These are phyloP conservation scores for Trissolcus japonicus DNA, from an alignment of 2,888 invertebrate species.

Conservation along the genomic window DNA sequence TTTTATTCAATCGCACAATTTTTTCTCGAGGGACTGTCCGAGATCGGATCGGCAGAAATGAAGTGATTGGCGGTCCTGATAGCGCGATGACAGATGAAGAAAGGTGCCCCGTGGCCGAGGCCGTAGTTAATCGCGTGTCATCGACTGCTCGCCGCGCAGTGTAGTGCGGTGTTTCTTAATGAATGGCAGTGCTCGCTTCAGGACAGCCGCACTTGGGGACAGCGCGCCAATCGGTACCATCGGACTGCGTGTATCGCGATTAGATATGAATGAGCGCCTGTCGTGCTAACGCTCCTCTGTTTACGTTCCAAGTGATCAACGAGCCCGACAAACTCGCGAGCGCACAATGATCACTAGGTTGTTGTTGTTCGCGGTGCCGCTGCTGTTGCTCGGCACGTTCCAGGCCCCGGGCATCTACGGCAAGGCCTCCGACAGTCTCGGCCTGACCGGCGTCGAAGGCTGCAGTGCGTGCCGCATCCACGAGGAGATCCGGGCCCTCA, in stretches of 20 bases:
- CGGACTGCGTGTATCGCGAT: slow-evolving; percentile 16
- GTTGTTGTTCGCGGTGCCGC: slow-evolving; percentile 66
- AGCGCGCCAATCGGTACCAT: slow-evolving; percentile 16
- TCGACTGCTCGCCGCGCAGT: slow-evolving; percentile 18
- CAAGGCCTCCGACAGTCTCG: slow-evolving; percentile 56
- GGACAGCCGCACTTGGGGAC: slow-evolving; percentile 5
- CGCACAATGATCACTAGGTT: slow-evolving; percentile 70
- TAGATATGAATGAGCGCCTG: slow-evolving; percentile 37
- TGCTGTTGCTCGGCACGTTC: slow-evolving; percentile 72
- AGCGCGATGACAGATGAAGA: slow-evolving; percentile 42
- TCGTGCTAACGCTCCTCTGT: slow-evolving; percentile 24
- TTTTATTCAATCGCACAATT: too few species aligned
- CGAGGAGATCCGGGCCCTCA: slow-evolving; percentile 79
- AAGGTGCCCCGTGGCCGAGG: slow-evolving; percentile 27
- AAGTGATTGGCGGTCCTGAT: neutral
- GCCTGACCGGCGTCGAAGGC: slow-evolving; percentile 65
- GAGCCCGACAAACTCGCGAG: slow-evolving; percentile 2
- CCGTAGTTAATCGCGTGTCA: slow-evolving; percentile 17
- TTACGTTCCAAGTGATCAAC: slow-evolving; percentile 20
- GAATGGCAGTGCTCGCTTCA: slow-evolving; percentile 30
- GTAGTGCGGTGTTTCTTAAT: slow-evolving; percentile 37
- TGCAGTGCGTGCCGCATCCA: slow-evolving; percentile 79
- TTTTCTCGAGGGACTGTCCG: neutral
- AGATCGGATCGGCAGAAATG: neutral
- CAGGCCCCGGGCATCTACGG: slow-evolving; percentile 65